A percentile compares a stretch with the other conserved stretches of the same genome.
These are phyloP conservation scores for Heliconius congener DNA, from an alignment of 1,140 invertebrate genomes.

Conservation along the genomic window DNA sequence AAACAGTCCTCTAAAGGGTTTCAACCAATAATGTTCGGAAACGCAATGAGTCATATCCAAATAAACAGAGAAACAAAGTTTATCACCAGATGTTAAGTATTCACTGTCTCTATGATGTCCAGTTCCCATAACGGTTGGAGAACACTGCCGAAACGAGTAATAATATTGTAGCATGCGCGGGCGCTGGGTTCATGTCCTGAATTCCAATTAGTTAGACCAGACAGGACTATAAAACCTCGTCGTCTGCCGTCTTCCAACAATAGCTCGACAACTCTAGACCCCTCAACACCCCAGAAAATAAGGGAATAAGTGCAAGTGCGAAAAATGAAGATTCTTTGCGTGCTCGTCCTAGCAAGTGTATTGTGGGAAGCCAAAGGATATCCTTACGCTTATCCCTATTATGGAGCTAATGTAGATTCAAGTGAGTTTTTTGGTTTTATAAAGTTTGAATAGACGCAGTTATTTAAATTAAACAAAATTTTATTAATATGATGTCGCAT, in stretches of 20 bases:
- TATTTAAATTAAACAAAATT: not conserved
- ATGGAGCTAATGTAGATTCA: slow-evolving; percentile 64
- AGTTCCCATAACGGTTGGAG: slow-evolving; percentile 67
- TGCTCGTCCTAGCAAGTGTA: slow-evolving; percentile 54
- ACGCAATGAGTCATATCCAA: slow-evolving; percentile 30
- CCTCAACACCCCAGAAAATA: slow-evolving; percentile 56
- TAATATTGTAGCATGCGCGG: slow-evolving; percentile 51
- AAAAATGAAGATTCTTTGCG: slow-evolving; percentile 50
- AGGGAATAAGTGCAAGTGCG: slow-evolving; percentile 46
- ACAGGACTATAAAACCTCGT: slow-evolving; percentile 67
- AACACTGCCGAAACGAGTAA: slow-evolving; percentile 63
- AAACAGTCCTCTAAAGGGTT: too few species aligned
- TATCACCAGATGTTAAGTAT: slow-evolving; percentile 47
- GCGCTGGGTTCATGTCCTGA: slow-evolving; percentile 58
- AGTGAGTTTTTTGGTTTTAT: slow-evolving; percentile 51
- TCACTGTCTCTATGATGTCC: slow-evolving; percentile 57
- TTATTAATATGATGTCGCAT: not conserved
- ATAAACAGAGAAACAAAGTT: slow-evolving; percentile 44
- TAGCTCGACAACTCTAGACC: slow-evolving; percentile 51
- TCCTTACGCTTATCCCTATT: slow-evolving; percentile 64
- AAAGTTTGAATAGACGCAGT: not conserved
- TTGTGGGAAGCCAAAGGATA: slow-evolving; percentile 55
- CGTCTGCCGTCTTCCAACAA: slow-evolving; percentile 47
- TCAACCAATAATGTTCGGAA: not conserved
- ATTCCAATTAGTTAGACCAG: slow-evolving; percentile 66